phyloP scores from a whole-genome alignment of 2,113 vertebrate genomes.

The Embiotoca jacksoni region DNA sequence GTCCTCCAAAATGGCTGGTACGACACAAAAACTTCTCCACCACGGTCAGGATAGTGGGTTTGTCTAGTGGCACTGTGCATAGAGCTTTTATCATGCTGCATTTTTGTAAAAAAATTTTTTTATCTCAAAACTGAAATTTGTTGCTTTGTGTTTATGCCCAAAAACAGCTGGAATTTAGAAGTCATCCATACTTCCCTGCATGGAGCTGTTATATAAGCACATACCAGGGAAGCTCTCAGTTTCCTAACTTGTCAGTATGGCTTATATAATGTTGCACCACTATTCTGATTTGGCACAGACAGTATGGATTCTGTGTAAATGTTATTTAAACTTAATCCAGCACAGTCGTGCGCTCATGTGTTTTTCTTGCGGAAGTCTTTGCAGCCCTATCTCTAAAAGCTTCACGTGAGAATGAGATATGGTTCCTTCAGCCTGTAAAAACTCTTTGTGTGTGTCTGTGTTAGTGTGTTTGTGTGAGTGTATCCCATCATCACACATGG shows the following conservation, averaged over 20 bases:
- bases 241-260: constrained; percentile 56
- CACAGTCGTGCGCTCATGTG: constrained; percentile 19
- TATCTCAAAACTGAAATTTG: not conserved
- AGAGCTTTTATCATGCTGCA: constrained; percentile 38
- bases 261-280: constrained; percentile 76
- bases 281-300: not conserved
- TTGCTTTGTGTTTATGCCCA: constrained; percentile 1
- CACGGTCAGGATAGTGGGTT: constrained; percentile 32
- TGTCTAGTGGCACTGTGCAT: constrained; percentile 25
- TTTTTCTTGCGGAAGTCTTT: constrained; percentile 35
- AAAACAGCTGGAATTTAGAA: constrained; percentile 17
- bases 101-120: not conserved
- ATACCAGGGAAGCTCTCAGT: constrained; percentile 45
- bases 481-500: constrained; percentile 78
- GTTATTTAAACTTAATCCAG: constrained; percentile 58
- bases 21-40: constrained; percentile 31
- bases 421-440: constrained; percentile 67
- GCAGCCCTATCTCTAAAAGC: constrained; percentile 63
- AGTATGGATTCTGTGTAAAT: constrained; percentile 54
- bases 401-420: constrained; percentile 64
- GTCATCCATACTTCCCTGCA: constrained; percentile 43
- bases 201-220: constrained; percentile 64
- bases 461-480: constrained; percentile 40
- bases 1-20: constrained; percentile 51
- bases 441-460: constrained; percentile 36